Conservation (phyloP, 2,113 vertebrate species). For the Tupaia tana region DNA sequence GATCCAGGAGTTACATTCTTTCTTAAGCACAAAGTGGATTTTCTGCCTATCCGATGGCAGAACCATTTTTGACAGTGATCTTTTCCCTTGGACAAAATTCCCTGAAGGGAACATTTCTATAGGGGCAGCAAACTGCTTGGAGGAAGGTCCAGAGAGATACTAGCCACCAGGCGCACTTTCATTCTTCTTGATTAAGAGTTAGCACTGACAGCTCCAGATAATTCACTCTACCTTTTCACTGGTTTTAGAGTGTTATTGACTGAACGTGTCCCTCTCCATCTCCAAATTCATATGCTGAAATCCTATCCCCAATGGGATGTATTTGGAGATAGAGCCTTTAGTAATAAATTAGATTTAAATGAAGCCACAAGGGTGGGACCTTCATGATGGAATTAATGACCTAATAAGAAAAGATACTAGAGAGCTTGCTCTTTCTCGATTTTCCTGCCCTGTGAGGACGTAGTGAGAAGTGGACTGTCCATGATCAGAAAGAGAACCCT, state of each 20-base stretch:
- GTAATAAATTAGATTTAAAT: not conserved
- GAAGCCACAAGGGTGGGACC: not conserved
- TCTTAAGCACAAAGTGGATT: not conserved
- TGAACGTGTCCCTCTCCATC: not conserved
- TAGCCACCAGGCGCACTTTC: not conserved
- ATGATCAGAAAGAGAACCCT: not conserved
- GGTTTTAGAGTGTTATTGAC: not conserved
- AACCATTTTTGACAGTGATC: not conserved
- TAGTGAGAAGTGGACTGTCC: not conserved
- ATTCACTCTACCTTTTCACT: not conserved
- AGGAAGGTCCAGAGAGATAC: not conserved
- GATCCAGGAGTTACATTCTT: slow-evolving; percentile 3
- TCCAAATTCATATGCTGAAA: not conserved
- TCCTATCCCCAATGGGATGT: not conserved
- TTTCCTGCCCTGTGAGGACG: not conserved
- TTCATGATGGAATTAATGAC: not conserved
- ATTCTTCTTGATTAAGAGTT: not conserved
- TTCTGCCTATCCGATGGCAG: not conserved
- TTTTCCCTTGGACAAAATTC: not conserved
- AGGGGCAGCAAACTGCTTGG: not conserved
- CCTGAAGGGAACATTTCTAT: not conserved
- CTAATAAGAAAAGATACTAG: not conserved
- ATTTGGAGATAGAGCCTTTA: not conserved
- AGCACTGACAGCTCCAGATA: not conserved
- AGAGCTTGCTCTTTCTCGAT: not conserved